These are phyloP conservation scores for Julus scandinavius DNA, from an alignment of 2,888 invertebrate genomes.

Conservation along the genomic window DNA sequence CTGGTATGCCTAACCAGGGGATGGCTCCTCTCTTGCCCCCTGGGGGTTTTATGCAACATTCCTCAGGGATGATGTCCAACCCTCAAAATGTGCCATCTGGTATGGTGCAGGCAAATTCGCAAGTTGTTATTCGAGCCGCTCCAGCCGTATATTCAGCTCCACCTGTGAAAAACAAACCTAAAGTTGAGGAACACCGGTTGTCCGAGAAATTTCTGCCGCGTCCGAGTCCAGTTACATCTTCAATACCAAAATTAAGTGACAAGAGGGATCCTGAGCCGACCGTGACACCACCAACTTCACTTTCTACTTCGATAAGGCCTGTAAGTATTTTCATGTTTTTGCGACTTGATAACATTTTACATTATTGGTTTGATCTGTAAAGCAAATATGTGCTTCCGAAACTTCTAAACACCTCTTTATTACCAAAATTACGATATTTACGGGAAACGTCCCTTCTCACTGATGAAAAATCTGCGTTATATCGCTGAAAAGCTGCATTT, in stretches of 20 bases:
- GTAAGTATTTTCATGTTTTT: neutral
- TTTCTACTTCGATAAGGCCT: neutral
- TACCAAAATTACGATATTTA: too few species aligned
- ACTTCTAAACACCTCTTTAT: too few species aligned
- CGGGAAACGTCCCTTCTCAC: too few species aligned
- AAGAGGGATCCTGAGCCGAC: conserved; percentile 53
- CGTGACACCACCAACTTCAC: neutral
- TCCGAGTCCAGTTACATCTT: neutral
- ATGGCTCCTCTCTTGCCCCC: conserved; percentile 43
- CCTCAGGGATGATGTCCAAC: neutral
- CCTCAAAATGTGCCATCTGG: conserved; percentile 64
- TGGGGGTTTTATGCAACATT: conserved; percentile 13
- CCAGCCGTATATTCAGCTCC: conserved; percentile 60
- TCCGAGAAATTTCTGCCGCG: conserved; percentile 49
- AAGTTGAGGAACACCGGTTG: conserved; percentile 36
- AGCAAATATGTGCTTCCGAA: too few species aligned
- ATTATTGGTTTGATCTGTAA: too few species aligned
- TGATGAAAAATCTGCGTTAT: neutral
- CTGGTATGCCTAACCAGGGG: conserved; percentile 2
- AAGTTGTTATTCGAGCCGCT: conserved; percentile 52
- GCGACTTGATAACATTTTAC: too few species aligned
- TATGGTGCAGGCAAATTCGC: conserved; percentile 72
- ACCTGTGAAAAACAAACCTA: conserved; percentile 57
- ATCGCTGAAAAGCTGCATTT: neutral
- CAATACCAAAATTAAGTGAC: conserved; percentile 15